phyloP scores from a whole-genome alignment of 2,888 invertebrate genomes.

The Zaprionus bogoriensis region DNA sequence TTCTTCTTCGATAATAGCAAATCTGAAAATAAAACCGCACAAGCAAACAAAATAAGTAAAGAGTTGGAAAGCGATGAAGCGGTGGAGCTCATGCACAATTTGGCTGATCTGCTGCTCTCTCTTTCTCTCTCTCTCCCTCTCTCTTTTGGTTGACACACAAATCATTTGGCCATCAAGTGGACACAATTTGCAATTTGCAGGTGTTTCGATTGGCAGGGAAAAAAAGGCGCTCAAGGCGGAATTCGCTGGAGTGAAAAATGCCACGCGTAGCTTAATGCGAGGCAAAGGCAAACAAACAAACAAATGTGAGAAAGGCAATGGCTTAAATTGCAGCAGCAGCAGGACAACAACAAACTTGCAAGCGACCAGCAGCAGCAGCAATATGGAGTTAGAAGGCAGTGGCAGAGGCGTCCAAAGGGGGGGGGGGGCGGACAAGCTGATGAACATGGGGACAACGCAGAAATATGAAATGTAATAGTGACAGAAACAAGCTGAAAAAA shows the following conservation, averaged over 20 bases:
- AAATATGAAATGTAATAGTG: slow-evolving; percentile 74
- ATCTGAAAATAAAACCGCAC: too few species aligned
- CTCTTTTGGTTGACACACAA: too few species aligned
- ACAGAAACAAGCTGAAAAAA: slow-evolving; percentile 68
- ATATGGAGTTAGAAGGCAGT: slow-evolving; percentile 8
- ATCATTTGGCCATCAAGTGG: slow-evolving; percentile 41
- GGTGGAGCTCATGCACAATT: slow-evolving; percentile 19
- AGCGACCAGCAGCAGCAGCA: slow-evolving; percentile 14
- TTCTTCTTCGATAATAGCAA: too few species aligned
- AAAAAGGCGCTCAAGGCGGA: too few species aligned
- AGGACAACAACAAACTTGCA: slow-evolving; percentile 10
- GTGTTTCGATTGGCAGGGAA: slow-evolving; percentile 15
- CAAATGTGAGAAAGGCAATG: slow-evolving; percentile 26
- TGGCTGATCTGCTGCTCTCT: slow-evolving; percentile 27
- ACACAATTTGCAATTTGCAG: slow-evolving; percentile 38
- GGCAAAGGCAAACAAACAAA: slow-evolving; percentile 32
- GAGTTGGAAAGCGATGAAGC: background rate
- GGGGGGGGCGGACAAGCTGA: background rate
- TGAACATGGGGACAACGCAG: slow-evolving; percentile 21
- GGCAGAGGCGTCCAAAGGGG: background rate
- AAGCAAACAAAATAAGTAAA: background rate
- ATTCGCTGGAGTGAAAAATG: slow-evolving; percentile 15
- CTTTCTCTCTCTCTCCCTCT: slow-evolving; percentile 2
- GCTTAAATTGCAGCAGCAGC: slow-evolving; percentile 7
- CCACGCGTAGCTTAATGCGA: slow-evolving; percentile 21